Evolutionary conservation across 1,140 invertebrate species (phyloP).

Genomic region (Rhagoletis pomonella): DNA sequence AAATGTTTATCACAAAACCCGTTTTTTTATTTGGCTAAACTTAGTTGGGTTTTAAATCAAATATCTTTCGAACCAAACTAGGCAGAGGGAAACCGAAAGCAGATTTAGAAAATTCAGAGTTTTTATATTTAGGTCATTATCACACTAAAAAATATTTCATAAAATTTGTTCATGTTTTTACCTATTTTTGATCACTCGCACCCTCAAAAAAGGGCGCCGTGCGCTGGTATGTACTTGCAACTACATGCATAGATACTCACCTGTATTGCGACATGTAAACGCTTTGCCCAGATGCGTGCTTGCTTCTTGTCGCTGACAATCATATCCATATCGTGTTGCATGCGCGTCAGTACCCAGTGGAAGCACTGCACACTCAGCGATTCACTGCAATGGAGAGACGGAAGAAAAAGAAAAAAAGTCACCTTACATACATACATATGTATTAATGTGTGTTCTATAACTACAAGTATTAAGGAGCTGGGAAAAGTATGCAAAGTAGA

Average conservation of each 20-base stretch:
- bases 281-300: conserved; percentile 85
- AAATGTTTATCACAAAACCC: too few species aligned
- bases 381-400: conserved; percentile 79
- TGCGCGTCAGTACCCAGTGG: conserved; percentile 93
- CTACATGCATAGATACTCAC: conserved; percentile 69
- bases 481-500: conserved; percentile 16
- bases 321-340: conserved; percentile 93
- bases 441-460: too few species aligned
- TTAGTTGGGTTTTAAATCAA: too few species aligned
- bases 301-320: conserved; percentile 91
- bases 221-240: not conserved
- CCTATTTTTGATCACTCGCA: too few species aligned
- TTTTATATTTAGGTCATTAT: too few species aligned
- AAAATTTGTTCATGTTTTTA: too few species aligned
- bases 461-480: not conserved
- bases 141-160: too few species aligned
- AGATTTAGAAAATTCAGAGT: not conserved
- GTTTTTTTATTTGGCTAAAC: too few species aligned
- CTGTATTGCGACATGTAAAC: conserved; percentile 87
- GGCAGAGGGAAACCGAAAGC: not conserved
- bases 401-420: conserved; percentile 57
- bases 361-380: conserved; percentile 92
- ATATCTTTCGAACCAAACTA: too few species aligned
- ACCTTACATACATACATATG: not conserved
- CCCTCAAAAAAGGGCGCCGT: not conserved